Evolutionary conservation across 2,888 invertebrate species (phyloP).

Genomic region (Carterocephalus palaemon): DNA sequence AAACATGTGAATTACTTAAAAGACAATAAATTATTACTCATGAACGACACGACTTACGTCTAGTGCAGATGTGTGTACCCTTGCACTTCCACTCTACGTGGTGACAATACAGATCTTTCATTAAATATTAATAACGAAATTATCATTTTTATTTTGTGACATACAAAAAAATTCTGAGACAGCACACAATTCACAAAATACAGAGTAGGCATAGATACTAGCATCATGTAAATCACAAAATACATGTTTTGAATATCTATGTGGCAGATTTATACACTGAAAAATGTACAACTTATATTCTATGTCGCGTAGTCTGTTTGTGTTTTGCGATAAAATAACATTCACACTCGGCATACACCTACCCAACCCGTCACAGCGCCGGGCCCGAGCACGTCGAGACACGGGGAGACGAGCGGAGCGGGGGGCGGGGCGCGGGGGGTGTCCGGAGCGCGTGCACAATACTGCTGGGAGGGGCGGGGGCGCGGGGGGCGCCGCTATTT

Average conservation of each 20-base stretch:
- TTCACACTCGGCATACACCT: conserved; percentile 52
- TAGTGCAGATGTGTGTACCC: conserved; percentile 40
- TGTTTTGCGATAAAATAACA: conserved; percentile 50
- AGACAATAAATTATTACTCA: conserved; percentile 39
- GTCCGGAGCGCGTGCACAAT: conserved; percentile 72
- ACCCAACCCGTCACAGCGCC: conserved; percentile 54
- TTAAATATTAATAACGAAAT: conserved; percentile 27
- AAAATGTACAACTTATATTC: conserved; percentile 55
- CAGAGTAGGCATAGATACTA: conserved; percentile 40
- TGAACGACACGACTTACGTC: conserved; percentile 38
- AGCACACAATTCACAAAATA: conserved; percentile 48
- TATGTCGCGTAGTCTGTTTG: conserved; percentile 38
- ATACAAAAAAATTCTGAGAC: conserved; percentile 44
- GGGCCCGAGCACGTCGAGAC: too few species aligned
- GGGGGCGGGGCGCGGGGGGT: not conserved
- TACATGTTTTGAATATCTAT: conserved; percentile 44
- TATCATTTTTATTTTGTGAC: conserved; percentile 55
- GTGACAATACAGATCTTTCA: conserved; percentile 54
- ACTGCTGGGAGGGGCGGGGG: conserved; percentile 59
- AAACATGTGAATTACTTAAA: conserved; percentile 33
- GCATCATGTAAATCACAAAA: conserved; percentile 40
- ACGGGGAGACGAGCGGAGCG: too few species aligned
- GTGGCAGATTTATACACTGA: conserved; percentile 49
- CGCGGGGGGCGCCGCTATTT: conserved; percentile 66
- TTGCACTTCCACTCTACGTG: conserved; percentile 44